Conservation (phyloP, 2,888 invertebrate species). For the Belgica antarctica region DNA sequence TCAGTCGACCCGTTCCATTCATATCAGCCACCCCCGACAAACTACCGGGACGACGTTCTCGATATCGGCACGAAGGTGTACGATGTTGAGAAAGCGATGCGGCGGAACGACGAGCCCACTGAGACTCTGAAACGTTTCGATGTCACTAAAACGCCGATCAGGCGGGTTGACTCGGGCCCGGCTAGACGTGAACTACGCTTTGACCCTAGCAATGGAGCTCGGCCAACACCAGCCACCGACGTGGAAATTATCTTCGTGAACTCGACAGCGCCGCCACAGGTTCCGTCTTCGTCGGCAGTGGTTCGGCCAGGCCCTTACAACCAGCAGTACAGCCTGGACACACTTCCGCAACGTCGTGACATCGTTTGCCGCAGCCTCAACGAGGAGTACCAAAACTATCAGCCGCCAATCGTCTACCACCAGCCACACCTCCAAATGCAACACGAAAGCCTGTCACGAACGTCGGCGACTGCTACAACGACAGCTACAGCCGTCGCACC, state of each 20-base stretch:
- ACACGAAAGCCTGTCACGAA: not conserved
- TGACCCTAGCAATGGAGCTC: slow-evolving; percentile 45
- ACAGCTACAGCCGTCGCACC: not conserved
- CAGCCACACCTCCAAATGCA: slow-evolving; percentile 14
- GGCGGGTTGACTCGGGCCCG: slow-evolving; percentile 47
- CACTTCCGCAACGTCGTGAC: slow-evolving; percentile 49
- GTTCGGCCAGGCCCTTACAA: slow-evolving; percentile 25
- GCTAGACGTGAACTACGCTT: slow-evolving; percentile 46
- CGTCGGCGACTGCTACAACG: not conserved
- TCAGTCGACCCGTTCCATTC: slow-evolving; percentile 19
- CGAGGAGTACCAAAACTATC: slow-evolving; percentile 56
- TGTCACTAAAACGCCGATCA: slow-evolving; percentile 45
- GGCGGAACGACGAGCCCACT: slow-evolving; percentile 44
- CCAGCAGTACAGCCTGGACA: slow-evolving; percentile 41
- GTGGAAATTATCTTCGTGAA: slow-evolving; percentile 45
- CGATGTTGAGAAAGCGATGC: slow-evolving; percentile 44
- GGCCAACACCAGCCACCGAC: slow-evolving; percentile 36
- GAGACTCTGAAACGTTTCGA: slow-evolving; percentile 45
- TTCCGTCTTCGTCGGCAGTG: not conserved
- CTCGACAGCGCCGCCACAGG: not conserved
- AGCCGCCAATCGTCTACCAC: slow-evolving; percentile 45
- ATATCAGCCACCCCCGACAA: slow-evolving; percentile 34
- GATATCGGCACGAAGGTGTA: slow-evolving; percentile 44
- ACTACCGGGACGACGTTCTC: slow-evolving; percentile 43
- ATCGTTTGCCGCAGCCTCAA: slow-evolving; percentile 55